Conservation (phyloP, 1,140 invertebrate species). For the Nomia melanderi region DNA sequence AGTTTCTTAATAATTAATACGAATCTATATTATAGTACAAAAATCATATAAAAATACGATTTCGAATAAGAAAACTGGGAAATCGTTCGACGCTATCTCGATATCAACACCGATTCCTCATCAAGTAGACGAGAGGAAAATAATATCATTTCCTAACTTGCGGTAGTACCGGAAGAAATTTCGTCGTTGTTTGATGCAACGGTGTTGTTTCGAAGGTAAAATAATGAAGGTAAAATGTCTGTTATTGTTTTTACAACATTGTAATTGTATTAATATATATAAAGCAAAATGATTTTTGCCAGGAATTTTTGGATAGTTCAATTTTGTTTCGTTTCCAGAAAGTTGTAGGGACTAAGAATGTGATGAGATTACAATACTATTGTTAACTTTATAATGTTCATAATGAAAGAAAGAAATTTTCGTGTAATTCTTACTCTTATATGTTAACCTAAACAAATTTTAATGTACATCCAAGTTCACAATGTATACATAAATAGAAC, state of each 20-base stretch:
- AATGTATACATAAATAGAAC: too few species aligned
- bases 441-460: too few species aligned
- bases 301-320: too few species aligned
- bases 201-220: conserved; percentile 75
- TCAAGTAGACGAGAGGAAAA: neutral
- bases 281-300: neutral
- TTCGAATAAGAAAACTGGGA: conserved; percentile 38
- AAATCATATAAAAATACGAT: conserved; percentile 27
- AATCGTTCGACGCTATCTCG: conserved; percentile 60
- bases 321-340: too few species aligned
- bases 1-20: neutral
- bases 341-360: too few species aligned
- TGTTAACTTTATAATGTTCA: too few species aligned
- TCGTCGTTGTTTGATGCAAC: conserved; percentile 39
- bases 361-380: too few species aligned
- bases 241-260: conserved; percentile 12
- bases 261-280: conserved; percentile 24
- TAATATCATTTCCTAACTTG: conserved; percentile 14
- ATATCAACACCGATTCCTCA: conserved; percentile 45
- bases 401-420: too few species aligned
- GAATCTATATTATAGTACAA: conserved; percentile 21
- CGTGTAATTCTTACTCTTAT: too few species aligned
- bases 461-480: too few species aligned
- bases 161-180: conserved; percentile 1
- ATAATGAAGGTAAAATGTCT: conserved; percentile 75